Conservation (phyloP, 2,113 vertebrate genomes). For the Charadrius vociferus region DNA sequence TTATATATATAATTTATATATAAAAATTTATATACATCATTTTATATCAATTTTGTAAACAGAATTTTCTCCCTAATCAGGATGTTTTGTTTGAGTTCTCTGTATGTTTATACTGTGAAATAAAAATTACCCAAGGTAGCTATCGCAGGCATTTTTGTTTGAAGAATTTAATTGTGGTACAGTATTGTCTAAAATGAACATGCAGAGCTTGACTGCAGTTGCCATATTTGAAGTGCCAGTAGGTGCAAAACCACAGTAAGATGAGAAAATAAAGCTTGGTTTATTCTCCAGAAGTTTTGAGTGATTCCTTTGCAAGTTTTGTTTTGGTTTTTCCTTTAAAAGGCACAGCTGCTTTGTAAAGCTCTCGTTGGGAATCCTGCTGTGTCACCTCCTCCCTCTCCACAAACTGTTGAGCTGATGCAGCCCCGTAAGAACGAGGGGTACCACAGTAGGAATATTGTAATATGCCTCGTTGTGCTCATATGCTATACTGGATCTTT, state of each 20-base stretch:
- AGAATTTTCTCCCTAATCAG: neutral
- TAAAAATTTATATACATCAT: rapidly evolving
- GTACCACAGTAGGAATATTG: neutral
- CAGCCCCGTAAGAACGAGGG: neutral
- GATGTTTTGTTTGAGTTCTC: neutral
- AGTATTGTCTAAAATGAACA: neutral
- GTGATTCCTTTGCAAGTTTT: neutral
- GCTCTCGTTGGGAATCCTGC: neutral
- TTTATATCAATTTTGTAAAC: neutral
- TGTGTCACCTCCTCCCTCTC: neutral
- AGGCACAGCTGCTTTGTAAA: neutral
- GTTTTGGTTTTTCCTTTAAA: neutral
- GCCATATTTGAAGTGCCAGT: neutral
- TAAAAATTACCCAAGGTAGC: neutral
- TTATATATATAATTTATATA: no score
- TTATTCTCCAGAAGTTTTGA: neutral
- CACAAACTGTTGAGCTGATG: neutral
- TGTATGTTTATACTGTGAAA: neutral
- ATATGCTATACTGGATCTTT: neutral
- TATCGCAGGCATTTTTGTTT: neutral
- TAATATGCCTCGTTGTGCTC: neutral
- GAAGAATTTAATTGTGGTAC: neutral
- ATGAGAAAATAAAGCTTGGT: neutral
- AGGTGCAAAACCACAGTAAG: neutral
- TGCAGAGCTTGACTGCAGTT: neutral